Conservation (phyloP, 64 coral and sea anemone genomes). For the Porites australiensis region DNA sequence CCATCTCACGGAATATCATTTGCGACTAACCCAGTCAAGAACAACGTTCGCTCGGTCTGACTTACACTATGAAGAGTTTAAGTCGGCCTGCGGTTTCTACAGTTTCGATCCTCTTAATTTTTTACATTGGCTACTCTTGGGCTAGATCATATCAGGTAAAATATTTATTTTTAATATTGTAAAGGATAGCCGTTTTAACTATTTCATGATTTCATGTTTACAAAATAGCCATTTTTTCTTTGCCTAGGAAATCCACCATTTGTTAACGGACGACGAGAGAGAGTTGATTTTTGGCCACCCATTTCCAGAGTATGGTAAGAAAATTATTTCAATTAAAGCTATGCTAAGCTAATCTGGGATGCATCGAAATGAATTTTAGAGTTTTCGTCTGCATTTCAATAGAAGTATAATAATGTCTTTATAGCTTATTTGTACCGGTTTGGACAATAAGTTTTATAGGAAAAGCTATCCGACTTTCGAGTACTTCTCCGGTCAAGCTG, state of each 20-base stretch:
- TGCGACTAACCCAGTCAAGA: neutral
- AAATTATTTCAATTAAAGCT: neutral
- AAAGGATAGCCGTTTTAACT: neutral
- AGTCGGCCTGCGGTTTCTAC: neutral
- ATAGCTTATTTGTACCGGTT: no score
- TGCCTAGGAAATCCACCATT: slow-evolving; percentile 17
- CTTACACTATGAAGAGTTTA: slow-evolving; percentile 10
- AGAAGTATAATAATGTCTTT: no score
- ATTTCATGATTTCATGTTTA: neutral
- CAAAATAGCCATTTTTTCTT: neutral
- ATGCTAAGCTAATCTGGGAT: no score
- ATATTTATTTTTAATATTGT: neutral
- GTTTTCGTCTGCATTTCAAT: neutral
- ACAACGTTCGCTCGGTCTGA: neutral
- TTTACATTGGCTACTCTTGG: neutral
- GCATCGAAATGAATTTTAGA: neutral
- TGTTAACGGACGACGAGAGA: slow-evolving; percentile 25
- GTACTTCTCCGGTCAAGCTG: no score
- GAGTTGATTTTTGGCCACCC: slow-evolving; percentile 36
- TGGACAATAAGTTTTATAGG: no score
- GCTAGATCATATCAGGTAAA: slow-evolving; percentile 45
- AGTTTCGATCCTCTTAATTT: neutral
- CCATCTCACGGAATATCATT: neutral
- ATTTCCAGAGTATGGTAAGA: slow-evolving; percentile 37
- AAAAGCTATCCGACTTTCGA: no score